Base-by-base conservation (phyloP, 1,140 invertebrate genomes). In the Globodera rostochiensis region DNA sequence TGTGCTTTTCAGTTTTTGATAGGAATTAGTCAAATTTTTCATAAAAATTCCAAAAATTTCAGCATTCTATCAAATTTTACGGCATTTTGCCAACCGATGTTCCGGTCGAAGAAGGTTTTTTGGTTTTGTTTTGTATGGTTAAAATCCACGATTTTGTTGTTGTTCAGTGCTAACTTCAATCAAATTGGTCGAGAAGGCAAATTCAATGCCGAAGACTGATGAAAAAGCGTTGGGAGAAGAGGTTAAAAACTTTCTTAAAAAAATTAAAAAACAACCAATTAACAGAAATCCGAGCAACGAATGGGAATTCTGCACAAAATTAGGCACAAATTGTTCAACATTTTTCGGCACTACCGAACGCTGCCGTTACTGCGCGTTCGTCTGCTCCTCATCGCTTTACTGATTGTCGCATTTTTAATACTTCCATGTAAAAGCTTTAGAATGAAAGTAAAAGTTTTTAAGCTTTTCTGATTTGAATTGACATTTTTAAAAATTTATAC, bases 361-460 rank as follows among this genome's bases (percentile, higher is more conserved):
- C 19, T 79, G 50, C 77, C 77, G 3, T 79, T 79, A 36, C 50
- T n/a, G 45, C 77, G 77, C 0, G 13, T 79, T 11, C 77, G 77
- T 77, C 11, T 79, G 13, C 0, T 79, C 4, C 49, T 79, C 77
- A 49, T 67, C 69, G 77, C 77, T 46, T 71, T 79, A 15, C 46
- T 79, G 7, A 15, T 79, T 13, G 7, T 45, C 50, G 69, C 77
- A 3, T 79, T 45, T 19, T 79, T 79, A 21, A 8, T 46, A 36
- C n/a, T 79, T 57, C 77, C 77, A 11, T 47, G 77, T 79, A 79
- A 47, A 47, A n/a, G 19, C 19, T 7, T 77, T 36, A 77, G n/a
- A 21, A 66, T 21, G 8, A 21, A 69, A 69, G 8, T 1, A 7
- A 69, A 13, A 69, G 7, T 69, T 21, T 36, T 45, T 69, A 69